Evolutionary conservation across 2,888 invertebrate species (phyloP).

Genomic region (Diarsia mendica): DNA sequence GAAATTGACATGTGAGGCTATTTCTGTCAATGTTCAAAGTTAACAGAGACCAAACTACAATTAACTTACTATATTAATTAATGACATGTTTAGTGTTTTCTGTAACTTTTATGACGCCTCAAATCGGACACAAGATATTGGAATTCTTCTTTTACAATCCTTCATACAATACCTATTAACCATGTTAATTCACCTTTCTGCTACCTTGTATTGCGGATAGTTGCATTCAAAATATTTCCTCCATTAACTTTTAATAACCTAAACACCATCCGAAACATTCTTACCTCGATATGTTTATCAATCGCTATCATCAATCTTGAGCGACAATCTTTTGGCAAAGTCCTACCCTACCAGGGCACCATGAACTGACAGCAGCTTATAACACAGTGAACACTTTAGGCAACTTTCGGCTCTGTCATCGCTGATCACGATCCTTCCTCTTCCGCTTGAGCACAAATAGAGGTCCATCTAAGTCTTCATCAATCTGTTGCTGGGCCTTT

Average conservation of each 20-base stretch:
- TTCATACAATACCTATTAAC: neutral
- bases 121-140: neutral
- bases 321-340: constrained; percentile 59
- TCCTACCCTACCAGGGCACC: constrained; percentile 45
- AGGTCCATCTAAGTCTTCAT: constrained; percentile 80
- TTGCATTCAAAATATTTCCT: constrained; percentile 13
- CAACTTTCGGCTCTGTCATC: constrained; percentile 76
- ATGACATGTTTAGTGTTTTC: neutral
- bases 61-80: neutral
- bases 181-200: constrained; percentile 20
- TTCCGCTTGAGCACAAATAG: constrained; percentile 68
- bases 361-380: constrained; percentile 48
- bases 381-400: constrained; percentile 68
- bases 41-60: neutral
- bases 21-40: neutral
- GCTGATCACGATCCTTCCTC: constrained; percentile 73
- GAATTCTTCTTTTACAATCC: neutral
- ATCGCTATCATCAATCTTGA: constrained; percentile 50
- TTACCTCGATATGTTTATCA: constrained; percentile 61
- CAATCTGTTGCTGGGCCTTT: constrained; percentile 81
- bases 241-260: constrained; percentile 13
- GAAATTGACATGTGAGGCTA: neutral
- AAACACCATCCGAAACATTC: constrained; percentile 19
- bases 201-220: neutral
- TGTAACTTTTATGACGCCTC: neutral